phyloP scores from a whole-genome alignment of 2,888 invertebrate species.

The Parnassius orleans region DNA sequence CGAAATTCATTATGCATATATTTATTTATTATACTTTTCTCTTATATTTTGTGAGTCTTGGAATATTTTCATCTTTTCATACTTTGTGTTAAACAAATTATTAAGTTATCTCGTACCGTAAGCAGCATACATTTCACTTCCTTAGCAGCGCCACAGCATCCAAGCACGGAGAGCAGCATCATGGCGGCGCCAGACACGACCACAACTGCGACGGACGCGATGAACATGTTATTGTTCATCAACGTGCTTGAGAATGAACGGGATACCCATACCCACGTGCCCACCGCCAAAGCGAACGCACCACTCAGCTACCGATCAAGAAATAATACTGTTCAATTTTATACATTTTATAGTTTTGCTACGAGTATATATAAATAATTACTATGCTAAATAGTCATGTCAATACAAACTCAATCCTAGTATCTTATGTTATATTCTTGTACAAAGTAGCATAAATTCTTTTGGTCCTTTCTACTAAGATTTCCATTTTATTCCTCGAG shows the following conservation, averaged over 20 bases:
- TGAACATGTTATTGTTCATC: conserved; percentile 92
- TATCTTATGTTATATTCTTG: too few species aligned
- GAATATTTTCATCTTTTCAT: neutral
- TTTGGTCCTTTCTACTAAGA: too few species aligned
- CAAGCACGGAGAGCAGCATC: conserved; percentile 92
- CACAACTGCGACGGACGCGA: conserved; percentile 91
- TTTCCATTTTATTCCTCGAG: too few species aligned
- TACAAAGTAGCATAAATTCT: too few species aligned
- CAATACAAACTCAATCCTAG: too few species aligned
- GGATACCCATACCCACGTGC: conserved; percentile 92
- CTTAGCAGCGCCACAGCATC: conserved; percentile 95
- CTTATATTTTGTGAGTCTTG: too few species aligned
- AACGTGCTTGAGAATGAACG: conserved; percentile 92
- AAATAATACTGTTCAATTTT: conserved; percentile 16
- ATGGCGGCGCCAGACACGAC: conserved; percentile 91
- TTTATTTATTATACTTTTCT: too few species aligned
- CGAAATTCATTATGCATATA: too few species aligned
- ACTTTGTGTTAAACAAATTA: neutral
- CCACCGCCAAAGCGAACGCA: conserved; percentile 86
- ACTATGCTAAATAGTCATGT: too few species aligned
- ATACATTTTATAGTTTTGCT: too few species aligned
- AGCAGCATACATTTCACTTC: conserved; percentile 96
- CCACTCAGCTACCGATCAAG: conserved; percentile 86
- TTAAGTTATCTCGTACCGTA: conserved; percentile 83
- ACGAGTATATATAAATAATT: too few species aligned